A percentile compares a stretch with the other conserved stretches of the same genome.
phyloP scores from a whole-genome alignment of 2,888 invertebrate species.

The Molorchus minor region DNA sequence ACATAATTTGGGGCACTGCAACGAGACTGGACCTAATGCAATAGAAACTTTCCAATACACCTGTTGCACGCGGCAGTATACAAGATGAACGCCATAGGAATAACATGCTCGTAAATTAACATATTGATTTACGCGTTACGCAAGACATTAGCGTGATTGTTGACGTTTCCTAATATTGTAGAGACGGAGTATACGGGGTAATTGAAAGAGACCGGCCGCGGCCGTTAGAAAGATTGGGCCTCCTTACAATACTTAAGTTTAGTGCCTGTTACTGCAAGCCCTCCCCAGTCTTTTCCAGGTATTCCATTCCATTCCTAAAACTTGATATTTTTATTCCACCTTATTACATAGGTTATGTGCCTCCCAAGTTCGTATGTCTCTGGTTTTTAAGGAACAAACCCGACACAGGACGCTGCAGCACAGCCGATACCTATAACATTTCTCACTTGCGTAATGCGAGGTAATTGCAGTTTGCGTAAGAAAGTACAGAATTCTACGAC shows the following conservation, averaged over 20 bases:
- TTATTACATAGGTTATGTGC: too few species aligned
- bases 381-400: background rate
- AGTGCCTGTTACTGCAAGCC: too few species aligned
- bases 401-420: too few species aligned
- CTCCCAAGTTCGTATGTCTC: background rate
- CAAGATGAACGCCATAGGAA: constrained; percentile 9
- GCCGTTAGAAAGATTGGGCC: too few species aligned
- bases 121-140: constrained; percentile 3
- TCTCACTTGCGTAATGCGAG: constrained; percentile 41
- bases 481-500: constrained; percentile 30
- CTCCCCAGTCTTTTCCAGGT: too few species aligned
- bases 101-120: background rate
- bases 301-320: too few species aligned
- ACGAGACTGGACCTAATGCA: constrained; percentile 21
- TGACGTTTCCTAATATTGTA: background rate
- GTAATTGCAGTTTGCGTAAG: constrained; percentile 43
- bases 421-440: constrained; percentile 33
- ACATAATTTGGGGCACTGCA: constrained; percentile 40
- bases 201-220: too few species aligned
- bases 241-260: too few species aligned
- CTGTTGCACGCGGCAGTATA: constrained; percentile 29
- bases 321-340: too few species aligned
- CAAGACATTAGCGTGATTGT: background rate
- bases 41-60: constrained; percentile 39
- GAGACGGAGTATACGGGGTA: too few species aligned